Evolutionary conservation across 2,113 vertebrate genomes (phyloP).

Genomic region (Zingel zingel): DNA sequence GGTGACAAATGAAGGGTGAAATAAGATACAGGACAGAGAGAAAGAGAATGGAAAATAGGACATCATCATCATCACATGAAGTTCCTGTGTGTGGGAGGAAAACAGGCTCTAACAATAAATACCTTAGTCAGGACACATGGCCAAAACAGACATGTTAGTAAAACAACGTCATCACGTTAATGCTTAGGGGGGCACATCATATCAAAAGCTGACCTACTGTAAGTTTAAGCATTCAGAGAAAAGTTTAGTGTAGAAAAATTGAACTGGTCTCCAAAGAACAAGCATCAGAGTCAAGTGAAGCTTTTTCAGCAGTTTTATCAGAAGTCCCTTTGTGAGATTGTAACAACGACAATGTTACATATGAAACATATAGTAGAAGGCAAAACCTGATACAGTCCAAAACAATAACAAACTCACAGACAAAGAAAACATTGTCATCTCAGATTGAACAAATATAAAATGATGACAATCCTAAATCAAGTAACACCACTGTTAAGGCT

Average conservation of each 20-base stretch:
- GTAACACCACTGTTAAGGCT: conserved; percentile 35
- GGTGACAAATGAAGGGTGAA: conserved; percentile 34
- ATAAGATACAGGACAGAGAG: conserved; percentile 28
- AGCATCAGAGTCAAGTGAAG: conserved; percentile 12
- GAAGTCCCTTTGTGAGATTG: conserved; percentile 54
- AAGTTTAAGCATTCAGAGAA: background rate
- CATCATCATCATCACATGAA: background rate
- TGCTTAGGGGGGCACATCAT: background rate
- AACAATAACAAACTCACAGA: conserved; percentile 29
- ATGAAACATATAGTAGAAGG: conserved; percentile 37
- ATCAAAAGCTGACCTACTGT: background rate
- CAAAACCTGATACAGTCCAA: conserved; percentile 31
- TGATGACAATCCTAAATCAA: conserved; percentile 25
- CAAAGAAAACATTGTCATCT: conserved; percentile 29
- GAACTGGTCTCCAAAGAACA: background rate
- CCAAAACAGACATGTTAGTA: conserved; percentile 31
- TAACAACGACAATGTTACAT: conserved; percentile 48
- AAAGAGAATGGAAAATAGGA: conserved; percentile 30
- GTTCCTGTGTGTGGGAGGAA: conserved; percentile 31
- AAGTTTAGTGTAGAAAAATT: background rate
- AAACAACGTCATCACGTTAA: conserved; percentile 6
- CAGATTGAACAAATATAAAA: conserved; percentile 21
- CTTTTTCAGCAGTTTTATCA: conserved; percentile 51
- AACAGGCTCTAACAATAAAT: conserved; percentile 15
- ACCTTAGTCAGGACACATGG: background rate